These are phyloP conservation scores for Erithacus rubecula DNA, from an alignment of 2,797 vertebrate genomes.

Conservation along the genomic window DNA sequence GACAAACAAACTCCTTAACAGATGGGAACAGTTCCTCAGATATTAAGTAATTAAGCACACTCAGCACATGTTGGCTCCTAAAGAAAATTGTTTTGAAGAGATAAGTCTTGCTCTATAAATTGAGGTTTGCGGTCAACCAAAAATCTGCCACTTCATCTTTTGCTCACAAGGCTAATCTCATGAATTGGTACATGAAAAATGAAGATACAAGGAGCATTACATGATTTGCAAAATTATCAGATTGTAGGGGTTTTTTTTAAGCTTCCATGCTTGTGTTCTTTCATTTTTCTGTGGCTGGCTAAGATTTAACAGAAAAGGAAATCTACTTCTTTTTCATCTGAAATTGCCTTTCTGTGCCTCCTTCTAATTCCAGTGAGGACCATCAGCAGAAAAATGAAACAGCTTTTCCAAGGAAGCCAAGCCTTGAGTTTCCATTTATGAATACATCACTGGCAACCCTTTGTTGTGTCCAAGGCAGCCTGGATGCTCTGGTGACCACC, in stretches of 20 bases:
- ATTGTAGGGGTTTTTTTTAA: not conserved
- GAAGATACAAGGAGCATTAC: slow-evolving; percentile 4
- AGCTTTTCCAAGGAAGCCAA: not conserved
- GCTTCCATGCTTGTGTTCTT: not conserved
- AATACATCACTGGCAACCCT: not conserved
- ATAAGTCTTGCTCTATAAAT: slow-evolving; percentile 51
- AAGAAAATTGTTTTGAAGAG: slow-evolving; percentile 16
- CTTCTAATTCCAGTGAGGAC: not conserved
- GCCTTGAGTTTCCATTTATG: not conserved
- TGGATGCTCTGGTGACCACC: not conserved
- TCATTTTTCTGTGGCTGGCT: not conserved
- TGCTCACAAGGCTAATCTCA: slow-evolving; percentile 41
- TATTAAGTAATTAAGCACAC: slow-evolving; percentile 32
- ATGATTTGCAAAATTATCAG: not conserved
- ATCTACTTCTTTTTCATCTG: not conserved
- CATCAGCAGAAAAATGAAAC: not conserved
- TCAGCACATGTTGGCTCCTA: not conserved
- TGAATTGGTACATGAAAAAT: slow-evolving; percentile 15
- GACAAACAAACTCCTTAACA: slow-evolving; percentile 9
- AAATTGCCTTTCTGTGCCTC: not conserved
- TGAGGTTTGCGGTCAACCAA: slow-evolving; percentile 9
- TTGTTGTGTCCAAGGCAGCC: not conserved
- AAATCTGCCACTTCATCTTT: slow-evolving; percentile 50
- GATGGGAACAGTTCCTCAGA: slow-evolving; percentile 4
- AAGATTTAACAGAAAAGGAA: not conserved